Evolutionary conservation across 2,113 vertebrate genomes (phyloP), one percentile per base, ranked within the genome.

Genomic region (Rhynchomys soricoides): DNA sequence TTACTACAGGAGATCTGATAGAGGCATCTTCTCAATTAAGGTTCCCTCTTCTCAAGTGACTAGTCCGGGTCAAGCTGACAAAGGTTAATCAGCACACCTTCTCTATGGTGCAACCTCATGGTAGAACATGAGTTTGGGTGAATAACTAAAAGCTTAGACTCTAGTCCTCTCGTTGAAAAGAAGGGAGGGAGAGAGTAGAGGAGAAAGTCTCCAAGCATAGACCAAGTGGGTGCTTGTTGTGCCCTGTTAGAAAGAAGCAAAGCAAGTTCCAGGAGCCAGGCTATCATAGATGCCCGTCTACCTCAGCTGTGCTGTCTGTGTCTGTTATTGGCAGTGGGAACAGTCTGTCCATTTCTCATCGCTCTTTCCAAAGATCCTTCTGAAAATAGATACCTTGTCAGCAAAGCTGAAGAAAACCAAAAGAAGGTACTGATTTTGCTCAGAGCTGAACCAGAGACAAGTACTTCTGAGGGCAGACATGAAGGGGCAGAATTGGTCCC

Each of bases 361-460:
- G 5, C n/a, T 43, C 93, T 81, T 50, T 22, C 55, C 93, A 73
- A 93, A 91, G 68, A 71, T 50, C 48, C 34, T 96, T 73, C 91
- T 71, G 48, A 48, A 91, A 96, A 96, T 15, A 21, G 21, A 93
- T 17, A 22, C 9, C 24, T 45, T 15, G 52, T n/a, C 74, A 59
- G 1, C 11, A 37, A 91, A 37, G 37, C 74, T 68, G 55, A 89
- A 62, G 73, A 78, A 83, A 94, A 70, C 9, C 22, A 40, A 94
- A 95, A 74, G n/a, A 92, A 75, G 29, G 19, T 45, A 89, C 64
- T 95, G 57, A 73, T 45, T 94, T 83, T 91, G 19, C 59, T 95
- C 64, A 64, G 7, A 70, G 64, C 64, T 91, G 79, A 93, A 22
- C 70, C 64, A 86, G 74, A 94, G 34, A 90, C 4, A 8, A 89